Evolutionary conservation across 2,888 invertebrate species (phyloP), one percentile per base, ranked within the genome.

Genomic region (Linnaemya vulpina): DNA sequence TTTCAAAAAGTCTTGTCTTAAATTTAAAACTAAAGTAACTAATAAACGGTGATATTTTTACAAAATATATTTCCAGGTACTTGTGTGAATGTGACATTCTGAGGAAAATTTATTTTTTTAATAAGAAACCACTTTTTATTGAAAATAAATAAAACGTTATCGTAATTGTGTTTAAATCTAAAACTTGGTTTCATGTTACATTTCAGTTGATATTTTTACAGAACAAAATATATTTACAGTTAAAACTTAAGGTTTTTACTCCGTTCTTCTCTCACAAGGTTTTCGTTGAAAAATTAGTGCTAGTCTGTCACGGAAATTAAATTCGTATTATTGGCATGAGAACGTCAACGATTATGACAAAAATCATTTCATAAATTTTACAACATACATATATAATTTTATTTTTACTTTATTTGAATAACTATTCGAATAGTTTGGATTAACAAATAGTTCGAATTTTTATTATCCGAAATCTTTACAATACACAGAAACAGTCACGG

Each of bases 81-180:
- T 62, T 25, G 60, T 9, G 22, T 51, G 22, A 60, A 30, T 73
- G 38, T n/a, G 35, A 60, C 13, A 62, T 73, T 73, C 62, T 22
- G 13, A 35, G 49, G 73, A 73, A 73, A n/a, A n/a, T n/a, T 73
- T 68, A 30, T 11, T 30, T 62, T 68, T 46, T 11, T 1, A 1
- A 15, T 65, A 25, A 25, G 8, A 65, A 46, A 46, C 4, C 15
- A 15, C 13, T 43, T 43, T 43, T 43, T 43, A 43, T 43, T 43
- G 3, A 46, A 17, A 17, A 17, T 17, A 8, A 49, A 49, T 49
- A 17, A 17, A 49, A 49, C 8, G 17, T 49, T 49, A 49, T 49
- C n/a, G 9, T 17, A 49, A 49, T 49, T 49, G 7, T 9, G 17
- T 49, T 49, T 17, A 49, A 17, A 9, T 49, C 9, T 49, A 17